Evolutionary conservation across 2,888 invertebrate genomes (phyloP), one percentile per base, ranked within the genome.

Genomic region (Drosophila barbarae): DNA sequence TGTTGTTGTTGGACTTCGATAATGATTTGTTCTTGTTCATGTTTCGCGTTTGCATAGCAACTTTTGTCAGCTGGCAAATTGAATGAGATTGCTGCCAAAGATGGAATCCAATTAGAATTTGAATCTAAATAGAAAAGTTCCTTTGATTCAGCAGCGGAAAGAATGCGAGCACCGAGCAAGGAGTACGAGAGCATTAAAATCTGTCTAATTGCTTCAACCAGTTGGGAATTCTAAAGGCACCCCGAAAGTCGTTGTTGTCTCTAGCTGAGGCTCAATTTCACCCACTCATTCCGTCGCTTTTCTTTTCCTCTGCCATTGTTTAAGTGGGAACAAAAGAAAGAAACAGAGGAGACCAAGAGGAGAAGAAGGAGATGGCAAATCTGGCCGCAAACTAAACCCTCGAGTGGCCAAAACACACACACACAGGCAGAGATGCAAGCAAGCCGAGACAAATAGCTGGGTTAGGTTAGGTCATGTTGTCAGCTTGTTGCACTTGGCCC

Each of bases 401-500:
- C 53, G 38, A 59, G 68, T 67, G 44, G 28, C 47, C 58, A 23
- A 39, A 12, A n/a, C 35, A 28, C 36, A 21, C 36, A 21, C 28
- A 13, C 44, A 7, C 44, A 13, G 26, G 1, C n/a, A 18, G 9
- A 51, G 15, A 34, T 15, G 26, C 58, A 64, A 36, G 41, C 41
- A 50, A 46, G 64, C 65, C 59, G 63, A 35, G 49, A 58, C 70
- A 72, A 82, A 73, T 72, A 72, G 70, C 63, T 49, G 58, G 67
- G 51, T 65, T 71, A 56, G 56, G 57, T 58, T 69, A 71, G 81
- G 81, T 80, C 84, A 80, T 74, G 78, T 76, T 74, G 74, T 69
- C 81, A 72, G 79, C 79, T 80, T 84, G 81, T 84, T 85, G 85
- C 84, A 85, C 83, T 85, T 83, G 83, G 85, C 85, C 83, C 70